Evolutionary conservation across 2,888 invertebrate genomes (phyloP).

Genomic region (Lampropteryx suffumata): DNA sequence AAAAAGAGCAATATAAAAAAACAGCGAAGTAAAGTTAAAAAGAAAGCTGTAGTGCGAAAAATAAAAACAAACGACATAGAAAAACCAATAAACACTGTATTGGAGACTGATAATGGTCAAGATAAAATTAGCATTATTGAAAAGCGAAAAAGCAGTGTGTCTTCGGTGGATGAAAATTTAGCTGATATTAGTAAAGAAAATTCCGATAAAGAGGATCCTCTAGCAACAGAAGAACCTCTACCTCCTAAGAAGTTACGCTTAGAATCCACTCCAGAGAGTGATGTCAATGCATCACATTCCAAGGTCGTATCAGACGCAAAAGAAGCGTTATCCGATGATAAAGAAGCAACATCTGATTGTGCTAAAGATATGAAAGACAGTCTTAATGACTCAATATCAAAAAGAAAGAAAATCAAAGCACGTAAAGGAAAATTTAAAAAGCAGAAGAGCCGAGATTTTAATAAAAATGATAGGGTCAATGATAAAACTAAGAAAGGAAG

Average conservation of each 20-base stretch:
- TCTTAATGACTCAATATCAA: conserved; percentile 53
- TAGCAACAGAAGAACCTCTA: conserved; percentile 62
- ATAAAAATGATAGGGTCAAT: conserved; percentile 47
- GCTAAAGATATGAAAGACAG: conserved; percentile 53
- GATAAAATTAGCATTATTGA: conserved; percentile 73
- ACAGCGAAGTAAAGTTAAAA: conserved; percentile 64
- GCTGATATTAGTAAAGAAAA: conserved; percentile 57
- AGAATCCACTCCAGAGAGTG: conserved; percentile 66
- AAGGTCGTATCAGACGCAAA: conserved; percentile 66
- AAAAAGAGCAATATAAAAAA: conserved; percentile 65
- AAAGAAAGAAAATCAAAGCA: conserved; percentile 73
- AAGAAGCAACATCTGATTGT: conserved; percentile 21
- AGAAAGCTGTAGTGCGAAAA: conserved; percentile 57
- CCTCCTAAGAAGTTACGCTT: conserved; percentile 72
- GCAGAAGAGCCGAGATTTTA: conserved; percentile 43
- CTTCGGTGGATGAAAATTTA: conserved; percentile 63
- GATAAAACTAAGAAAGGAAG: conserved; percentile 52
- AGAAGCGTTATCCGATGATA: conserved; percentile 52
- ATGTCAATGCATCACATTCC: conserved; percentile 65
- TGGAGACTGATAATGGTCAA: conserved; percentile 62
- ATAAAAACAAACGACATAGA: conserved; percentile 54
- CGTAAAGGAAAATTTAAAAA: conserved; percentile 71
- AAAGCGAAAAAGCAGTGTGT: conserved; percentile 73
- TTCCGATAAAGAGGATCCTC: conserved; percentile 51
- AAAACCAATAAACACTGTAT: conserved; percentile 54